phyloP scores from a whole-genome alignment of 2,888 invertebrate species.

The Drosophila mayaguana region DNA sequence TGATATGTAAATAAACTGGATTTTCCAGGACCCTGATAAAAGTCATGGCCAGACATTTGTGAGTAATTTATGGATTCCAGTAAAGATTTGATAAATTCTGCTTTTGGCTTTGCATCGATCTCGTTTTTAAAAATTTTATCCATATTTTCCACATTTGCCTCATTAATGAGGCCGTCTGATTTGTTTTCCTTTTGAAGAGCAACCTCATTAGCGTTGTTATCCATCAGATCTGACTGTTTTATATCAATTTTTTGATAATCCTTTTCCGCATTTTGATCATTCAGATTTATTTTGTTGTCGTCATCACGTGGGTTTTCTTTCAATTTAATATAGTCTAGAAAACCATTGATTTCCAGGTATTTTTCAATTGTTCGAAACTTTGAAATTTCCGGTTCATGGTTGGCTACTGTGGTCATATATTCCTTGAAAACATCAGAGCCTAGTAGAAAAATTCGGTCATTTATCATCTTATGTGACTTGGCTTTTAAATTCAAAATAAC shows the following conservation, averaged over 20 bases:
- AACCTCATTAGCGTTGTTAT: not conserved
- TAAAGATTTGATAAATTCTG: not conserved
- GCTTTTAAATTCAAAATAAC: not conserved
- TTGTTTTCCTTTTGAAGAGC: not conserved
- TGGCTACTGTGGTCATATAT: not conserved
- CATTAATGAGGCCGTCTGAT: not conserved
- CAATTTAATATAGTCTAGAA: not conserved
- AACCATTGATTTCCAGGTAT: conserved; percentile 2
- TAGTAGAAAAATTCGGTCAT: not conserved
- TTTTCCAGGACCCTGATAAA: not conserved
- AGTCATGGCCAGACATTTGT: not conserved
- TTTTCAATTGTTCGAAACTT: not conserved
- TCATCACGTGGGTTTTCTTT: not conserved
- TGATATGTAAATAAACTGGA: not conserved
- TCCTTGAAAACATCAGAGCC: not conserved
- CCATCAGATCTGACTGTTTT: not conserved
- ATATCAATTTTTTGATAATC: not conserved
- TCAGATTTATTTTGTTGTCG: too few species aligned
- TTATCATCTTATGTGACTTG: accelerated
- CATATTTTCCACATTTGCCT: not conserved
- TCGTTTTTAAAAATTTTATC: not conserved
- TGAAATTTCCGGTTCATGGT: not conserved
- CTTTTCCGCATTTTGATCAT: not conserved
- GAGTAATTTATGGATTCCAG: not conserved
- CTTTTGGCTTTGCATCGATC: too few species aligned